Evolutionary conservation across 1,140 invertebrate species (phyloP).

Genomic region (Caerostris extrusa): DNA sequence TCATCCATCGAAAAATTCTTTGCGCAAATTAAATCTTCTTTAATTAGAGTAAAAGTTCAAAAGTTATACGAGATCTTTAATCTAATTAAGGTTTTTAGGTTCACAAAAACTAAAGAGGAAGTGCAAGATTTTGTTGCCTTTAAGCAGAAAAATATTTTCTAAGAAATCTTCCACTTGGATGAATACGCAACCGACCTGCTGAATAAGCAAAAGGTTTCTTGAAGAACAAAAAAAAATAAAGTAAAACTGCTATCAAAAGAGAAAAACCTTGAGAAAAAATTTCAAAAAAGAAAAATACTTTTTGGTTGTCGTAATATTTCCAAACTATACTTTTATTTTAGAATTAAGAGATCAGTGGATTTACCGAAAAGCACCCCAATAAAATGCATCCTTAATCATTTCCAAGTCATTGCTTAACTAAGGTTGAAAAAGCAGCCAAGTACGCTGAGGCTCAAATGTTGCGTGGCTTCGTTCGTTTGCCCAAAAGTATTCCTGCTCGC

Average conservation of each 20-base stretch:
- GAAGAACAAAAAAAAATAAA: not conserved
- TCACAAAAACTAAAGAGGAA: too few species aligned
- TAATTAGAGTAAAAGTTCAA: too few species aligned
- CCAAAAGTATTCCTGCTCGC: not conserved
- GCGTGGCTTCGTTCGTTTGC: slow-evolving; percentile 1
- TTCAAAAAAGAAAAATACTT: slow-evolving; percentile 1
- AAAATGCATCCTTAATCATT: slow-evolving; percentile 57
- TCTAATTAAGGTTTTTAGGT: too few species aligned
- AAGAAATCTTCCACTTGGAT: not conserved
- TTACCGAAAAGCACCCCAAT: slow-evolving; percentile 52
- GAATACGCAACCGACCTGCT: slow-evolving; percentile 5
- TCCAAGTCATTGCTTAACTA: slow-evolving; percentile 44
- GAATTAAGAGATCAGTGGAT: slow-evolving; percentile 52
- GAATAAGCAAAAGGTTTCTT: slow-evolving; percentile 23
- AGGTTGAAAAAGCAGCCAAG: slow-evolving; percentile 20
- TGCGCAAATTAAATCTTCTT: too few species aligned
- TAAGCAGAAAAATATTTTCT: too few species aligned
- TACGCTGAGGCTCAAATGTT: slow-evolving; percentile 40
- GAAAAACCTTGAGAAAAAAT: not conserved
- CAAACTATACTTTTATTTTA: slow-evolving; percentile 27
- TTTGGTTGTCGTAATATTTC: slow-evolving; percentile 21
- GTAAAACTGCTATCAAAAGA: not conserved
- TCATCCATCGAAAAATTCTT: too few species aligned
- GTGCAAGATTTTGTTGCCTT: not conserved
- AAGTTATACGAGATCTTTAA: too few species aligned